phyloP scores from a whole-genome alignment of 2,797 vertebrate genomes.

The Dermochelys coriacea region DNA sequence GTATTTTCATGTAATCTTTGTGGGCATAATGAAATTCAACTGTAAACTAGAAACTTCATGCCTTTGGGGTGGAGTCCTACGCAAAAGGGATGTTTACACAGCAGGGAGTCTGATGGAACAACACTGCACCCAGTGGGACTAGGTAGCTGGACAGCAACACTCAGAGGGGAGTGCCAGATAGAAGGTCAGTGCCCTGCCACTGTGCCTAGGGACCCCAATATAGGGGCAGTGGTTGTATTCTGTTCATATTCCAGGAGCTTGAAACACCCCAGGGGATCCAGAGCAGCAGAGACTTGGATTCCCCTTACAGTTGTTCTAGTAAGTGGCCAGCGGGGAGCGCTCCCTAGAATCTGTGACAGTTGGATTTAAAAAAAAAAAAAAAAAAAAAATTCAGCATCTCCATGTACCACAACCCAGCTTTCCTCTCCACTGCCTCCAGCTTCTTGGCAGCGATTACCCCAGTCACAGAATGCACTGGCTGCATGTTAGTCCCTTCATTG shows the following conservation, averaged over 20 bases:
- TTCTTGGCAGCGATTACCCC: not conserved
- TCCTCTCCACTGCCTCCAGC: not conserved
- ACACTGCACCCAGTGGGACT: too few relatives aligned
- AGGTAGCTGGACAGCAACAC: not conserved
- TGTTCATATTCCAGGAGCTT: not conserved
- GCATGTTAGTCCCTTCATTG: not conserved
- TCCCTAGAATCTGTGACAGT: not conserved
- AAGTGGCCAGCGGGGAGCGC: not conserved
- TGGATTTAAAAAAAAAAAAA: not conserved
- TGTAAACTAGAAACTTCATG: not conserved
- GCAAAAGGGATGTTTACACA: not conserved
- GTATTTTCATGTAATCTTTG: not conserved
- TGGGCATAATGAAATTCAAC: not conserved
- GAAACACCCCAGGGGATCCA: not conserved
- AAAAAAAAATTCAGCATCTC: not conserved
- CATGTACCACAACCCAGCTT: not conserved
- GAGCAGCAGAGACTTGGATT: not conserved
- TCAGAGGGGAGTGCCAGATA: not conserved
- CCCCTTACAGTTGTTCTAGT: not conserved
- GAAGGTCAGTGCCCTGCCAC: too few relatives aligned
- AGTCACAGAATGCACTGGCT: not conserved
- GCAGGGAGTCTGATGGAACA: not conserved
- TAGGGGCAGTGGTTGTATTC: not conserved
- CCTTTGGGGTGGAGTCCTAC: not conserved
- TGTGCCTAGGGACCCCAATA: not conserved